Evolutionary conservation across 2,113 vertebrate genomes (phyloP).

Genomic region (Suricata suricatta): DNA sequence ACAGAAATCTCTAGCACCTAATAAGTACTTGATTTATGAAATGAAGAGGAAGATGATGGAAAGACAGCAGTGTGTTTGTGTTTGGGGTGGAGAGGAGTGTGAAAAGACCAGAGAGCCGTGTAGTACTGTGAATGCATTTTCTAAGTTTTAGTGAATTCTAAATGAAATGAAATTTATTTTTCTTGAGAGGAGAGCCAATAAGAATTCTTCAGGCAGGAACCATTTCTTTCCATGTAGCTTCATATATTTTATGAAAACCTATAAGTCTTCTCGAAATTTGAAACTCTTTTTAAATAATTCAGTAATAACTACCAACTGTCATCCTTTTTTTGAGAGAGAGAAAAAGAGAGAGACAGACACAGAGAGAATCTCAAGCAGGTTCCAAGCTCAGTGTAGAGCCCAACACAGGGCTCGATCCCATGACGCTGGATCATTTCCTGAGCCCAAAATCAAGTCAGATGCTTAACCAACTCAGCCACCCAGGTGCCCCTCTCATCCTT

Average conservation of each 20-base stretch:
- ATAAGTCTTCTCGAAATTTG: neutral
- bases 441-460: too few relatives aligned
- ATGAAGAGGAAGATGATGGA: neutral
- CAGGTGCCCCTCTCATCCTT: neutral
- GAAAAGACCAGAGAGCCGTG: neutral
- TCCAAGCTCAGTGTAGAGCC: too few relatives aligned
- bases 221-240: neutral
- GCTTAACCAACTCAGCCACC: too few relatives aligned
- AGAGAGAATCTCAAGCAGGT: too few relatives aligned
- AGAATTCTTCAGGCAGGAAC: neutral
- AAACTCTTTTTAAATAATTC: neutral
- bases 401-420: too few relatives aligned
- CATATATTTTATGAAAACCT: neutral
- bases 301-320: neutral
- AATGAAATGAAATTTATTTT: neutral
- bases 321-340: neutral
- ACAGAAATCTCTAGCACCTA: neutral
- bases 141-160: neutral
- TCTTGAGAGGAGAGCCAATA: neutral
- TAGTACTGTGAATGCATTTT: neutral
- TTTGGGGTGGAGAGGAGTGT: neutral
- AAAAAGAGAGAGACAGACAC: too few relatives aligned
- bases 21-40: neutral
- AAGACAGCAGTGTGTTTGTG: neutral
- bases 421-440: too few relatives aligned